Evolutionary conservation across 2,797 vertebrate species (phyloP).

Genomic region (Chelon labrosus): DNA sequence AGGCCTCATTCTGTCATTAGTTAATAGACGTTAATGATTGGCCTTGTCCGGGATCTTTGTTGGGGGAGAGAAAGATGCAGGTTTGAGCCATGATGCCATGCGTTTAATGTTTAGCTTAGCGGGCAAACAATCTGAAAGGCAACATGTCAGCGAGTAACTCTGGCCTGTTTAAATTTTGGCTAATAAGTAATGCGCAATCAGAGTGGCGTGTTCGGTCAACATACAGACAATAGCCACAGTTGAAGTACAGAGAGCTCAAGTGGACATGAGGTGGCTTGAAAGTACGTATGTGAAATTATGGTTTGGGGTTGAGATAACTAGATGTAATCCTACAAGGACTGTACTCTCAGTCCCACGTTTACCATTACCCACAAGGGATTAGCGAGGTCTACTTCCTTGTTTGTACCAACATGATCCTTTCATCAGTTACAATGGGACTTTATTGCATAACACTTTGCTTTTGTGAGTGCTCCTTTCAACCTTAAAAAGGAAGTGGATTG

Average conservation of each 20-base stretch:
- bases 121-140: conserved; percentile 54
- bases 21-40: conserved; percentile 52
- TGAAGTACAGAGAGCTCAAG: not conserved
- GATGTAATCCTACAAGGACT: not conserved
- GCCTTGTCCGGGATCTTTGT: conserved; percentile 15
- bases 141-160: conserved; percentile 22
- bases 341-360: not conserved
- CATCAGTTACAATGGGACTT: not conserved
- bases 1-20: not conserved
- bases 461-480: not conserved
- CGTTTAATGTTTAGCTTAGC: conserved; percentile 77
- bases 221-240: not conserved
- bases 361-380: not conserved
- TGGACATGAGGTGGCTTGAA: not conserved
- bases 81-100: conserved; percentile 55
- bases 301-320: not conserved
- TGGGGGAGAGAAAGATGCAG: conserved; percentile 12
- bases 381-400: conserved; percentile 33
- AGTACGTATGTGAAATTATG: not conserved
- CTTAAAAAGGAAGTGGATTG: not conserved
- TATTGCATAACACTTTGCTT: not conserved
- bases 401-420: conserved; percentile 19
- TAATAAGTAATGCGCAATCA: conserved; percentile 70
- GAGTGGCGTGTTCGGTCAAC: conserved; percentile 11
- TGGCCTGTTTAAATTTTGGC: conserved; percentile 52